Evolutionary conservation across 2,797 vertebrate species (phyloP), one percentile per base, ranked within the genome.

Genomic region (Capromys pilorides): DNA sequence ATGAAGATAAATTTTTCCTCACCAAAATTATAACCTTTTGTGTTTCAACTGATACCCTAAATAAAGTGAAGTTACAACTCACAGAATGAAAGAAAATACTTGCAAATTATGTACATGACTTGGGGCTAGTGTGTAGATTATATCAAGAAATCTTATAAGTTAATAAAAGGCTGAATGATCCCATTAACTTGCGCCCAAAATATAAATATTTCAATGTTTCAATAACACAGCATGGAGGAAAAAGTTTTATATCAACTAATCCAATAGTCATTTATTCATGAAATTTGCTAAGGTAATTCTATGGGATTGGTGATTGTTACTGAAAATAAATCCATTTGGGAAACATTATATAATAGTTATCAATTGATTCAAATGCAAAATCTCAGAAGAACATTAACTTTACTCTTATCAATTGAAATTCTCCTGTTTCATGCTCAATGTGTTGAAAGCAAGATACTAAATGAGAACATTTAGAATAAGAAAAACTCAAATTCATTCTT

Each of bases 401-500:
- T 77, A 66, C 61, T 5, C 26, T 5, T 66, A 33, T 12, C 62
- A 90, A 75, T 36, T 86, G 26, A 73, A 59, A 45, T 31, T 39
- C 1, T 67, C 5, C 5, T 64, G 9, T 91, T 84, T 81, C 28
- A 85, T 1, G 67, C 22, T 94, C 36, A 21, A 67, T 67, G 6
- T 77, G 4, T 71, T 86, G 1, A 39, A 12, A 86, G 28, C 18
- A 80, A 36, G 21, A 69, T 6, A 36, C 14, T 78, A 3, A 14
- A 82, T 82, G 21, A 78, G 75, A 88, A 69, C 2, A 82, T 71
- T 93, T 59, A 73, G 26, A 93, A 83, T 66, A 88, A 84, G 21
- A 5, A 77, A 31, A 4, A 3, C 24, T 90, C 71, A 92, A 90
- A 71, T 75, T 88, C 31, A 80, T 33, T 80, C 69, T 87, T 49